phyloP scores from a whole-genome alignment of 2,113 vertebrate species.

The Zeus faber region DNA sequence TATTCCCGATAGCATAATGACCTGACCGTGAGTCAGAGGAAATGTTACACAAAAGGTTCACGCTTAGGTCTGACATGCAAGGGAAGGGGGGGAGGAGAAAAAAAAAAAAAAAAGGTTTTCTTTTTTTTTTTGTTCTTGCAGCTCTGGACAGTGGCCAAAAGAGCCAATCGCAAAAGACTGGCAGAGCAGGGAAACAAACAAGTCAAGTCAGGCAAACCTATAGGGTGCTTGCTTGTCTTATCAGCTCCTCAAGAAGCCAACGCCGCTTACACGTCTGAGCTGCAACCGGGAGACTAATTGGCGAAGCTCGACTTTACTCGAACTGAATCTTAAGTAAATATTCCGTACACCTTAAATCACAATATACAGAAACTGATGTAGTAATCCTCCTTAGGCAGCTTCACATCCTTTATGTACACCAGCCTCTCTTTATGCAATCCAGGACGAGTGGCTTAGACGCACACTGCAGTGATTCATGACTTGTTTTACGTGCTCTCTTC shows the following conservation, averaged over 20 bases:
- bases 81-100: too few relatives aligned
- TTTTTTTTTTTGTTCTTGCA: too few relatives aligned
- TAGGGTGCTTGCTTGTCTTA: too few relatives aligned
- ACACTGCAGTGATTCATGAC: background rate
- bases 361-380: background rate
- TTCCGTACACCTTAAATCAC: background rate
- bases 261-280: too few relatives aligned
- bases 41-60: background rate
- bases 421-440: background rate
- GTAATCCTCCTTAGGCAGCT: too few relatives aligned
- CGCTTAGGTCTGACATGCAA: background rate
- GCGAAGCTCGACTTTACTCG: background rate
- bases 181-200: too few relatives aligned
- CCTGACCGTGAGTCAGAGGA: background rate
- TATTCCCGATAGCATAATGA: background rate
- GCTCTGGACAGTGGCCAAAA: too few relatives aligned
- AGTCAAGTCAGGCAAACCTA: too few relatives aligned
- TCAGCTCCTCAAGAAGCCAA: too few relatives aligned
- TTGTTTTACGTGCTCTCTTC: background rate
- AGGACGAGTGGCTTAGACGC: background rate
- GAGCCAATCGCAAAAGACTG: too few relatives aligned
- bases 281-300: too few relatives aligned
- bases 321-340: background rate
- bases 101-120: too few relatives aligned
- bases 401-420: conserved; percentile 1